Evolutionary conservation across 2,797 vertebrate species (phyloP), one percentile per base, ranked within the genome.

Genomic region (Hemibagrus guttatus): DNA sequence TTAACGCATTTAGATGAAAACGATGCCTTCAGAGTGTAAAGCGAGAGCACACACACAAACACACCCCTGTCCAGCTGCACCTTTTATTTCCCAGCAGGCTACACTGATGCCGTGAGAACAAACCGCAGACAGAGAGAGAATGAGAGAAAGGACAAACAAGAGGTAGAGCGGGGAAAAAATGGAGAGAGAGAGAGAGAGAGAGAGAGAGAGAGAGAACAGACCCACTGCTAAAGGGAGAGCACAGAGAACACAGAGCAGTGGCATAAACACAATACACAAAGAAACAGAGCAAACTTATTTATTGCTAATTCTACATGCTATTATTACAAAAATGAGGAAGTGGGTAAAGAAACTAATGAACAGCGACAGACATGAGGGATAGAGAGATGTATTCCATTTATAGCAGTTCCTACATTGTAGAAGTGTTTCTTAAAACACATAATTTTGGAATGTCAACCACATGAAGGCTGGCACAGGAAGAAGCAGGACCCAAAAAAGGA

Each of bases 111-210:
- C 1, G 19, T 12, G 28, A 83, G 35, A 72, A 85, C 76, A 82
- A 46, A 74, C 72, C 63, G 71, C 72, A 85, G 85, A 66, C 2
- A 28, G 31, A 52, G 84, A 78, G 26, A 74, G n/a, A 35, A 72
- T 39, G 71, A 14, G 42, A 81, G 52, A 87, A 39, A 23, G 84
- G 35, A n/a, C 56, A 26, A n/a, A 46, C 5, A 26, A 42, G 35
- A 26, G 28, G 28, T 16, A 84, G 84, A 88, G 89, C 85, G 83
- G 89, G 85, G 83, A 81, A 59, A 87, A 39, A 4, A 39, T 39
- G 35, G n/a, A n/a, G 59, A 54, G 28, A 74, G 89, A 86, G 88
- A 42, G 83, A 87, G 81, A 75, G 84, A 68, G n/a, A n/a, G n/a
- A n/a, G 79, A 5, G 84, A 89, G 81, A 87, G 35, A 61, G 9